These are phyloP conservation scores for Sebastes flavidus DNA, from an alignment of 2,797 vertebrate species.

Conservation along the genomic window DNA sequence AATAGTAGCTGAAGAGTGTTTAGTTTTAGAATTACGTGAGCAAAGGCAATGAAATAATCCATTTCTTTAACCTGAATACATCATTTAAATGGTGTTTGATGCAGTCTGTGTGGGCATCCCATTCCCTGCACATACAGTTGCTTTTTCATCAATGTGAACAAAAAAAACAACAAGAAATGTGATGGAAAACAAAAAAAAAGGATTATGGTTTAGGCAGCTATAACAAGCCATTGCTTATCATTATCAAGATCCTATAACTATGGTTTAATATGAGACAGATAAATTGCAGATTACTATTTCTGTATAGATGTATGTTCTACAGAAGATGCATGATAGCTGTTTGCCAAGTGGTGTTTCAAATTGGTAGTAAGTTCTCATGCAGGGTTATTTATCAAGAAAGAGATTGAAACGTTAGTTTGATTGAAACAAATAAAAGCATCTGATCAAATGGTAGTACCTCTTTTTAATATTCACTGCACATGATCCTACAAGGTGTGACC, in stretches of 20 bases:
- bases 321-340: not conserved
- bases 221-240: not conserved
- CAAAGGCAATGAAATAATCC: not conserved
- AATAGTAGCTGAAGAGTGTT: not conserved
- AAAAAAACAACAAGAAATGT: not conserved
- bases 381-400: not conserved
- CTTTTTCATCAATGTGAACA: not conserved
- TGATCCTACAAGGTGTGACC: slow-evolving; percentile 45
- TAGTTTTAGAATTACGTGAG: not conserved
- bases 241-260: not conserved
- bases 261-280: not conserved
- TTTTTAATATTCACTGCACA: slow-evolving; percentile 67
- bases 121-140: not conserved
- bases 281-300: not conserved
- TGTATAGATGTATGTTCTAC: not conserved
- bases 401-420: not conserved
- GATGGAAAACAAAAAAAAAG: not conserved
- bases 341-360: not conserved
- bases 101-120: not conserved
- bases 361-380: not conserved
- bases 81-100: not conserved
- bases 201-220: not conserved
- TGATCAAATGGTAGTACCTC: slow-evolving; percentile 29
- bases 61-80: rapidly evolving
- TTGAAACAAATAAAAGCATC: not conserved